Conservation (phyloP, 2,888 invertebrate genomes). For the Candidula unifasciata region DNA sequence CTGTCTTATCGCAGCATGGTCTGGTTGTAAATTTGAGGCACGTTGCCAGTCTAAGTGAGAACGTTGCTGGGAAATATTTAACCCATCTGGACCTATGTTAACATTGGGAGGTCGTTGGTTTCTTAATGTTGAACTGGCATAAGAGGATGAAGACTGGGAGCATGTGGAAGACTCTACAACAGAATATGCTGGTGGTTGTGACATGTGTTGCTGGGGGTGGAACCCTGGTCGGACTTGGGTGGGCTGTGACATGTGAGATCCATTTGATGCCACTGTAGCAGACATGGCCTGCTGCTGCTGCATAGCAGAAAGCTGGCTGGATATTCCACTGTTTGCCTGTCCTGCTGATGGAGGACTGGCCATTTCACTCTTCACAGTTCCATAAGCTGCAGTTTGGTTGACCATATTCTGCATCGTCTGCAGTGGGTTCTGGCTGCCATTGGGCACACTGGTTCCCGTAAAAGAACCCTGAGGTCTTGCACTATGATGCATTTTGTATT, state of each 20-base stretch:
- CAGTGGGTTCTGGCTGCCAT: conserved; percentile 64
- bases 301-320: conserved; percentile 67
- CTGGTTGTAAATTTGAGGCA: conserved; percentile 35
- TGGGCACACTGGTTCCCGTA: conserved; percentile 57
- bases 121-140: conserved; percentile 75
- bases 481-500: conserved; percentile 83
- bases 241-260: conserved; percentile 49
- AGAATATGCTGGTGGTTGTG: conserved; percentile 34
- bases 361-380: conserved; percentile 67
- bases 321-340: conserved; percentile 61
- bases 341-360: conserved; percentile 59
- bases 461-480: conserved; percentile 51
- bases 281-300: conserved; percentile 61
- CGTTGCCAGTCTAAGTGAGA: conserved; percentile 79
- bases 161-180: conserved; percentile 34
- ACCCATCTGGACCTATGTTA: conserved; percentile 81
- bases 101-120: conserved; percentile 82
- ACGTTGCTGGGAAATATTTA: conserved; percentile 79
- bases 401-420: conserved; percentile 77
- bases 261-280: conserved; percentile 46
- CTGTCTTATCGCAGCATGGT: conserved; percentile 35
- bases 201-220: conserved; percentile 55
- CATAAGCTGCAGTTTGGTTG: conserved; percentile 80
- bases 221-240: conserved; percentile 54
- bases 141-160: conserved; percentile 57